phyloP scores from a whole-genome alignment of 2,113 vertebrate species.

The Phylloscopus whistleri region DNA sequence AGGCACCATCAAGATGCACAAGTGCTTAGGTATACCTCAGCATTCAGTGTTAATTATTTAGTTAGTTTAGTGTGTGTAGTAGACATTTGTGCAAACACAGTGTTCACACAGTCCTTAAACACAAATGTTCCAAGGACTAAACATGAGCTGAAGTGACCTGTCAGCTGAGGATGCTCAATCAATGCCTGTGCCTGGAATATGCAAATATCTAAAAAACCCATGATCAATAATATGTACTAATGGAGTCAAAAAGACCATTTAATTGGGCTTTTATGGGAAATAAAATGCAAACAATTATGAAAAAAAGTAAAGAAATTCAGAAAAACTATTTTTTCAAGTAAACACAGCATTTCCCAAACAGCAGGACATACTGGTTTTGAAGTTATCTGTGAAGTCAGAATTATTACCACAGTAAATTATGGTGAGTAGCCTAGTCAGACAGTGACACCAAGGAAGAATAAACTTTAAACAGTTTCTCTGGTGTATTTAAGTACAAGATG shows the following conservation, averaged over 20 bases:
- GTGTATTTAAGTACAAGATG: neutral
- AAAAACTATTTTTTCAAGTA: neutral
- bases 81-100: neutral
- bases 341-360: neutral
- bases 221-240: neutral
- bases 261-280: neutral
- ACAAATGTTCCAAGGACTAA: conserved; percentile 8
- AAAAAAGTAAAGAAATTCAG: neutral
- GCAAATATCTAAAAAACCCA: neutral
- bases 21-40: neutral
- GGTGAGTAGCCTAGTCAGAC: neutral
- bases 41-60: neutral
- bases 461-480: neutral
- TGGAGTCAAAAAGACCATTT: neutral
- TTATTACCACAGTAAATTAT: neutral
- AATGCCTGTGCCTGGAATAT: neutral
- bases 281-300: neutral
- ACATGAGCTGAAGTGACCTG: neutral
- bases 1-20: neutral
- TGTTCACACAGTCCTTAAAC: neutral
- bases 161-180: neutral
- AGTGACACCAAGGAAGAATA: neutral
- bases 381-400: neutral
- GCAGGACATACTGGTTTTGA: neutral
- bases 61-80: neutral